phyloP scores from a whole-genome alignment of 2,888 invertebrate genomes.

The Hecatera dysodea region DNA sequence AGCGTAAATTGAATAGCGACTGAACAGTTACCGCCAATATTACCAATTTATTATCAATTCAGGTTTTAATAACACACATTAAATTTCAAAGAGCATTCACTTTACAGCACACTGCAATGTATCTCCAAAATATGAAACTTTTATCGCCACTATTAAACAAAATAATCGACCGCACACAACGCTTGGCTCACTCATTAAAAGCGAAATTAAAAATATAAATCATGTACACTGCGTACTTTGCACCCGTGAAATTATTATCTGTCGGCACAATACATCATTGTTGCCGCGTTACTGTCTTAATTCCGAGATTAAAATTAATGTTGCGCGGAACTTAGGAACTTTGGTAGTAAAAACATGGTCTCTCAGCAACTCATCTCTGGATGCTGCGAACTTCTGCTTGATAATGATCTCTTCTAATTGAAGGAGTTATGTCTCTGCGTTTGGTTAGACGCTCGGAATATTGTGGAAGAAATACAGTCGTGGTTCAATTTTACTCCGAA shows the following conservation, averaged over 20 bases:
- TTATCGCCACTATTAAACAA: conserved; percentile 44
- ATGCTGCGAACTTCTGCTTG: conserved; percentile 24
- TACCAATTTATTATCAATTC: conserved; percentile 9
- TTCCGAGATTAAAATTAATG: conserved; percentile 69
- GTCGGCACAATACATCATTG: conserved; percentile 60
- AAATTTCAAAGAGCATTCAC: conserved; percentile 15
- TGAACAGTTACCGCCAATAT: conserved; percentile 1
- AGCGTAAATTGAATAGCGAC: neutral
- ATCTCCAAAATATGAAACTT: conserved; percentile 25
- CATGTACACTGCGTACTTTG: conserved; percentile 56
- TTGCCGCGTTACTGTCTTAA: conserved; percentile 59
- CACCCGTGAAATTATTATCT: conserved; percentile 51
- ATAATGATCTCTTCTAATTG: conserved; percentile 45
- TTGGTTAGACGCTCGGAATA: neutral
- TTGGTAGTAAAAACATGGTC: conserved; percentile 44
- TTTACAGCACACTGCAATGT: conserved; percentile 5
- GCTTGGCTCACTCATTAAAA: conserved; percentile 52
- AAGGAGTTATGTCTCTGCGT: conserved; percentile 22
- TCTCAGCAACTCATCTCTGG: conserved; percentile 38
- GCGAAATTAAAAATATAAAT: conserved; percentile 66
- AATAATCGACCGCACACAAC: conserved; percentile 49
- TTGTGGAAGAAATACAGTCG: neutral
- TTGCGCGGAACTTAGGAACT: conserved; percentile 47
- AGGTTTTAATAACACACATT: conserved; percentile 28
- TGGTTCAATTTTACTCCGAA: neutral